These are phyloP conservation scores for Zelostemma sp. DNA, from an alignment of 1,140 invertebrate species.

Conservation along the genomic window DNA sequence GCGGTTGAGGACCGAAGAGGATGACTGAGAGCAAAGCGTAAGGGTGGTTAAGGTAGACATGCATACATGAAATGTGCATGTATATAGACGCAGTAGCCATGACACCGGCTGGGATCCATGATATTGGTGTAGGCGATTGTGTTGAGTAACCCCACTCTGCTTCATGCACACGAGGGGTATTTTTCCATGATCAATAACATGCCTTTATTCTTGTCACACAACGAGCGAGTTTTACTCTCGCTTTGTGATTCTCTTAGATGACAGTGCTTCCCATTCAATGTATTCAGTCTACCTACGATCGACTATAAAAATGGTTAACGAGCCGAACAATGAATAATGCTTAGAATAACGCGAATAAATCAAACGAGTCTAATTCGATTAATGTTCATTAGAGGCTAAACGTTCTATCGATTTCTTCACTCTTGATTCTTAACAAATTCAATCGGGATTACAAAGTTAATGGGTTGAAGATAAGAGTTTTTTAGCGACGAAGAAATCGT, in stretches of 20 bases:
- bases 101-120: slow-evolving; percentile 56
- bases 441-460: too few relatives aligned
- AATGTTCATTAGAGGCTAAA: neutral
- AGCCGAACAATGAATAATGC: slow-evolving; percentile 8
- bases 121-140: slow-evolving; percentile 50
- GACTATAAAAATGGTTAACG: slow-evolving; percentile 14
- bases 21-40: neutral
- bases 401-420: too few relatives aligned
- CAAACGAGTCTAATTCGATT: slow-evolving; percentile 9
- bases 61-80: slow-evolving; percentile 34
- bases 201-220: slow-evolving; percentile 66
- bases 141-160: slow-evolving; percentile 39
- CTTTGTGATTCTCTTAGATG: slow-evolving; percentile 23
- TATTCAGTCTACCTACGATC: slow-evolving; percentile 7
- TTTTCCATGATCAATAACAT: slow-evolving; percentile 68
- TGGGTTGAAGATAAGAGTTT: too few relatives aligned
- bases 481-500: too few relatives aligned
- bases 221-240: slow-evolving; percentile 53
- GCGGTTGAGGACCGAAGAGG: slow-evolving; percentile 10
- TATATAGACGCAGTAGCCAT: slow-evolving; percentile 55
- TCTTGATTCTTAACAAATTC: too few relatives aligned
- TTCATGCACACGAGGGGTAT: slow-evolving; percentile 55
- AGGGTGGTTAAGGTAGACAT: slow-evolving; percentile 24
- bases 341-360: slow-evolving; percentile 4
- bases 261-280: slow-evolving; percentile 11